Conservation (phyloP, 2,888 invertebrate species). For the Scelioninae gen. 1 region DNA sequence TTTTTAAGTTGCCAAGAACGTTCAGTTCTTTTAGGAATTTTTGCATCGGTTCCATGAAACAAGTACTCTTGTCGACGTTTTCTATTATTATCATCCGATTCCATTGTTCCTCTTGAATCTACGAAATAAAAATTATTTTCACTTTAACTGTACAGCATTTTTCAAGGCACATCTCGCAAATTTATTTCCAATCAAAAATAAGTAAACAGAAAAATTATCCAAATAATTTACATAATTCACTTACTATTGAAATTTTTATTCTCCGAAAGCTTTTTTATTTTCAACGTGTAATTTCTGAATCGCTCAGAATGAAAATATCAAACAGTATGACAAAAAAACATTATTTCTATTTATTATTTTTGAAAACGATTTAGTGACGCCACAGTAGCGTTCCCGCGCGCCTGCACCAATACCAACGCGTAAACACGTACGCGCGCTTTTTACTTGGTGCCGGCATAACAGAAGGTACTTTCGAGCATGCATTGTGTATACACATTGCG, state of each 20-base stretch:
- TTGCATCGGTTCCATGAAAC: not conserved
- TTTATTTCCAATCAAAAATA: too few species aligned
- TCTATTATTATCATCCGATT: not conserved
- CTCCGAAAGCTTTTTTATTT: not conserved
- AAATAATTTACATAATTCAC: not conserved
- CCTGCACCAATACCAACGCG: not conserved
- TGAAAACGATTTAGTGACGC: too few species aligned
- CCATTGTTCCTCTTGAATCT: not conserved
- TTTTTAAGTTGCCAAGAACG: not conserved
- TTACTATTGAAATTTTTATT: not conserved
- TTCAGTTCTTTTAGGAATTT: conserved; percentile 1
- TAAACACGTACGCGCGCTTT: too few species aligned
- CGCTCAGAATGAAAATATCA: not conserved
- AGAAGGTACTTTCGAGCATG: too few species aligned
- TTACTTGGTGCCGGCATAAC: too few species aligned
- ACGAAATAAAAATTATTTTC: not conserved
- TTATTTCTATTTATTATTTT: too few species aligned
- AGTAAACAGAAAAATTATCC: too few species aligned
- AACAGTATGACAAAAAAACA: too few species aligned
- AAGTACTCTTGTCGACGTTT: not conserved
- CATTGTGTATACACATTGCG: too few species aligned
- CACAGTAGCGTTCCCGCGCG: not conserved
- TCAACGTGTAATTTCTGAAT: not conserved
- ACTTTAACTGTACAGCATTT: too few species aligned
- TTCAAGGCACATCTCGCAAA: too few species aligned